Evolutionary conservation across 2,113 vertebrate genomes (phyloP), one percentile per base, ranked within the genome.

Genomic region (Hepsetus odoe): DNA sequence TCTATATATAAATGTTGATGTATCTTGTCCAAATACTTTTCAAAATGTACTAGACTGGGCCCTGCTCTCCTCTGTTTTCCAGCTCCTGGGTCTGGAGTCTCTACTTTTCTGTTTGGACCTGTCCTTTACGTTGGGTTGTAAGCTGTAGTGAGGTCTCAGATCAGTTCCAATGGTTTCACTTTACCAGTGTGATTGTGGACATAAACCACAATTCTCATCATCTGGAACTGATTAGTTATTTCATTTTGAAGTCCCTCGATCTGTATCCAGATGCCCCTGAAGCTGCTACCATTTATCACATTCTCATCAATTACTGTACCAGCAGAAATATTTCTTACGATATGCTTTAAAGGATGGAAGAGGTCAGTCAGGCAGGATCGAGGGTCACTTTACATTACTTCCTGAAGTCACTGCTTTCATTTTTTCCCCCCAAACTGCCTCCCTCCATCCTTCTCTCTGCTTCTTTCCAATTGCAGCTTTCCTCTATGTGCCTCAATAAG

Each of bases 221-320:
- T 49, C 32, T 53, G 12, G 40, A 73, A 56, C n/a, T 30, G 62
- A 61, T 51, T 46, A 11, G 35, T 76, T 51, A 69, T 65, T 76
- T 55, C 7, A 49, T 66, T 81, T 55, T n/a, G 20, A 9, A 13
- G 18, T 35, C 46, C 18, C 42, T 55, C 24, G 14, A 26, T 40
- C 28, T 40, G 33, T 16, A 46, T 20, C 69, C 51, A 18, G 24
- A 28, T 20, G 33, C 32, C 14, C 10, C 18, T 65, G 20, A 32
- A 13, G 2, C 16, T 4, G n/a, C 8, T 2, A 35, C 30, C 11
- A 14, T 30, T 38, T 5, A 56, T 9, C 8, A 28, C 8, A 14
- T 16, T 1, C 44, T 46, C 1, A 46, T 5, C 4, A 1, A 46
- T 46, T 16, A 14, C 44, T 46, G 44, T 5, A 14, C 44, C 2